Conservation (phyloP, 2,888 invertebrate species). For the Mycalesis mineus region DNA sequence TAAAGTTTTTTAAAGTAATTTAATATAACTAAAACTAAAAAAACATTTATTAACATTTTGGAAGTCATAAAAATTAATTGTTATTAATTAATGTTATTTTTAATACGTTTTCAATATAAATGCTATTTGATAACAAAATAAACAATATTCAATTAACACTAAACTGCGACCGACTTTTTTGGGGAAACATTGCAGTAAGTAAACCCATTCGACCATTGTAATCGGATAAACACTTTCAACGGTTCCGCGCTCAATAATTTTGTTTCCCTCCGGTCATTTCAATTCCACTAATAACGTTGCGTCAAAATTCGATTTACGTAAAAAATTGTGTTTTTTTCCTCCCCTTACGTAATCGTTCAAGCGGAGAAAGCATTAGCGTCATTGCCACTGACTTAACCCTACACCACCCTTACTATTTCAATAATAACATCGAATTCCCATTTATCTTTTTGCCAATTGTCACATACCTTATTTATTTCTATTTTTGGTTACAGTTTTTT, state of each 20-base stretch:
- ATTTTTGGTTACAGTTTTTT: constrained; percentile 37
- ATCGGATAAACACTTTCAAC: constrained; percentile 60
- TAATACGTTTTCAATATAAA: too few relatives aligned
- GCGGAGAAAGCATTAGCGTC: constrained; percentile 61
- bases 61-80: too few relatives aligned
- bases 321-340: constrained; percentile 47
- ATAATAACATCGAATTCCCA: constrained; percentile 48
- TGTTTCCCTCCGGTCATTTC: constrained; percentile 64
- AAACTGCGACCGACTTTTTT: constrained; percentile 2
- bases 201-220: constrained; percentile 33
- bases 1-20: too few relatives aligned
- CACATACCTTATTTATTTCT: constrained; percentile 40
- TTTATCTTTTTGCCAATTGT: constrained; percentile 48
- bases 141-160: constrained; percentile 7
- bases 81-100: too few relatives aligned
- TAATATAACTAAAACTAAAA: too few relatives aligned
- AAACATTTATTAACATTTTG: too few relatives aligned
- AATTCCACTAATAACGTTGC: constrained; percentile 62
- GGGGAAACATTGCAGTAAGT: constrained; percentile 8
- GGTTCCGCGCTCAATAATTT: constrained; percentile 61
- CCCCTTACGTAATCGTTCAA: constrained; percentile 47
- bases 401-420: constrained; percentile 35
- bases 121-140: too few relatives aligned
- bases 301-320: constrained; percentile 69
- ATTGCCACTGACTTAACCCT: constrained; percentile 43